Evolutionary conservation across 2,113 vertebrate genomes (phyloP), one percentile per base, ranked within the genome.

Genomic region (Chitala chitala): DNA sequence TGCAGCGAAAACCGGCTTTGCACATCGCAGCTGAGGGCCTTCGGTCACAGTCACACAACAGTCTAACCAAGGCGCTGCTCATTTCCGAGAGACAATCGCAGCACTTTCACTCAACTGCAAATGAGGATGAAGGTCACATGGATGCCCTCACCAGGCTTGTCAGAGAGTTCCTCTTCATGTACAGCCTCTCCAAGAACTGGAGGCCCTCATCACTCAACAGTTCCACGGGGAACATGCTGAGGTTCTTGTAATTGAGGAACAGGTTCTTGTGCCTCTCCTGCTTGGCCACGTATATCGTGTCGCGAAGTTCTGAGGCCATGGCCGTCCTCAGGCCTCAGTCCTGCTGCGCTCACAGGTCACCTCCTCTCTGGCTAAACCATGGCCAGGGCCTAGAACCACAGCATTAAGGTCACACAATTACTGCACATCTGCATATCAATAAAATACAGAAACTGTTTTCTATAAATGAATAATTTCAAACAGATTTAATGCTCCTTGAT

Each of bases 141-240:
- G 22, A 12, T 6, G 42, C 26, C 42, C 42, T 63, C 94, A 99
- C 97, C 94, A 99, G 86, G 24, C 92, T 92, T 3, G 94, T 98
- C 72, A 99, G 91, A 0, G 93, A 97, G 86, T 99, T 99, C 83
- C 93, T 94, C 88, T 98, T 99, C 96, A 98, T 96, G 80, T 98
- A 98, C 40, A 99, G 92, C 78, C 95, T 92, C 87, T 99, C 95
- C 85, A 99, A 76, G 86, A 94, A 94, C 84, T 96, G 94, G 71
- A 98, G 88, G 10, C 96, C 97, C 78, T 95, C 96, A 82, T 94
- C 96, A 65, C 92, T 95, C 77, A 99, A 86, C 54, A 98, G 80
- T 75, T 99, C 97, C 31, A 92, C 59, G 0, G 97, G 96, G 77
- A 98, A 98, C 71, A 92, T 90, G 64, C 91, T 91, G 7, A 99